Conservation (phyloP, 2,113 vertebrate species). For the Emydura subglobosa region DNA sequence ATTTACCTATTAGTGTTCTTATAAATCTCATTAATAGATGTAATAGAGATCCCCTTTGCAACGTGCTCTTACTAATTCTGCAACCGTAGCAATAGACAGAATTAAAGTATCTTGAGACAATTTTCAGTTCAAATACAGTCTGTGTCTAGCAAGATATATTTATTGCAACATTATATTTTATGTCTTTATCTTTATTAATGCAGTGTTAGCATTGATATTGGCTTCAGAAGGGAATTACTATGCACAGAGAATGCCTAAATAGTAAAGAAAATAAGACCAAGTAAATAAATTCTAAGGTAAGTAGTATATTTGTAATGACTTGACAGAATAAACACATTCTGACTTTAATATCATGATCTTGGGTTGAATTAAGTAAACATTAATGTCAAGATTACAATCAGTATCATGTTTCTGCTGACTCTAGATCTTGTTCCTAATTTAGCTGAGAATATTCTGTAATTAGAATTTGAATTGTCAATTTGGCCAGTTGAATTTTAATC, state of each 20-base stretch:
- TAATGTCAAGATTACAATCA: conserved; percentile 32
- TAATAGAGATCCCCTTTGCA: conserved; percentile 51
- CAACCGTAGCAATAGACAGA: conserved; percentile 46
- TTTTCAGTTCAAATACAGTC: conserved; percentile 64
- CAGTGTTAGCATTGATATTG: conserved; percentile 58
- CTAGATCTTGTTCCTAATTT: conserved; percentile 24
- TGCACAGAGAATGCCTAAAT: conserved; percentile 19
- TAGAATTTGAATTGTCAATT: background rate
- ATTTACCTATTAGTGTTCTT: conserved; percentile 68
- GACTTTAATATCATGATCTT: conserved; percentile 39
- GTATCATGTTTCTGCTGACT: conserved; percentile 13
- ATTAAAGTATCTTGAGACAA: conserved; percentile 61
- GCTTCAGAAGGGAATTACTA: conserved; percentile 48
- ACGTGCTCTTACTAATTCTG: conserved; percentile 60
- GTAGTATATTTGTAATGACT: conserved; percentile 35
- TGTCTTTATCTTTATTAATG: conserved; percentile 69
- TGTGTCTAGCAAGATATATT: conserved; percentile 48
- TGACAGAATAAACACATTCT: conserved; percentile 48
- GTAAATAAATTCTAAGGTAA: conserved; percentile 31
- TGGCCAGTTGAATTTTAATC: background rate
- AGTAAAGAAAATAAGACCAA: conserved; percentile 52
- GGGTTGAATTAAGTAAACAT: conserved; percentile 42
- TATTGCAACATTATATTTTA: conserved; percentile 41
- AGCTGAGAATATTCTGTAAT: background rate
- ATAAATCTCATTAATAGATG: conserved; percentile 72